Percentiles rank a stretch among this genome's conserved stretches.
phyloP scores from a whole-genome alignment of 2,113 vertebrate genomes.

The Serilophus lunatus region DNA sequence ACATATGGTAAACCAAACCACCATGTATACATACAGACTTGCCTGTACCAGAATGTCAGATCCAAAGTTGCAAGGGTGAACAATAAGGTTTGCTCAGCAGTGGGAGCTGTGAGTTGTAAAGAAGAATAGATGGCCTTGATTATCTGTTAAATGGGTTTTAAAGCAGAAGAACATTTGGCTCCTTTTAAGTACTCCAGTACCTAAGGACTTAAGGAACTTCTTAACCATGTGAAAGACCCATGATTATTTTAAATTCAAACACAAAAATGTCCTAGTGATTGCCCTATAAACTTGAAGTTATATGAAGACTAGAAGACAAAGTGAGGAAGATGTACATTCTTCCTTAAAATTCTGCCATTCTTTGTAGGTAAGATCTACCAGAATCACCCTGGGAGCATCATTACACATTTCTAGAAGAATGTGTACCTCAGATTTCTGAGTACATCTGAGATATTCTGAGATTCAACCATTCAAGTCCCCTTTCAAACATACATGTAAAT shows the following conservation, averaged over 20 bases:
- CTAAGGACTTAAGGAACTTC: not conserved
- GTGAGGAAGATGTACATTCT: not conserved
- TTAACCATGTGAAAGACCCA: not conserved
- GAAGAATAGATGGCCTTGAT: not conserved
- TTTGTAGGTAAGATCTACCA: not conserved
- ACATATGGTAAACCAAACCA: not conserved
- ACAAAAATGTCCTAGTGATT: not conserved
- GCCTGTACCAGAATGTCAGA: not conserved
- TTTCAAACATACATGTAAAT: not conserved
- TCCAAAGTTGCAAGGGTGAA: not conserved
- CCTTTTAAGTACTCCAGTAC: not conserved
- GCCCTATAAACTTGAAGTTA: not conserved
- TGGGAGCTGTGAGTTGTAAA: not conserved
- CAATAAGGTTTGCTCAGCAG: not conserved
- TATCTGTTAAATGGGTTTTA: not conserved
- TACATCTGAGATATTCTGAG: not conserved
- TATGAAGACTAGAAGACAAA: not conserved
- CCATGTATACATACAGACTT: too few relatives aligned
- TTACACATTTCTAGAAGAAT: not conserved
- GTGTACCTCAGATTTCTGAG: not conserved
- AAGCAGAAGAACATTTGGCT: not conserved
- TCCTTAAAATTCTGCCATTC: not conserved
- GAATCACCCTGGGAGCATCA: fast-evolving
- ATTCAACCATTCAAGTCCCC: not conserved
- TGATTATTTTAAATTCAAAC: not conserved